A percentile compares a stretch with the other conserved stretches of the same genome.
These are phyloP conservation scores for Empidonax traillii DNA, from an alignment of 2,113 vertebrate species.

Conservation along the genomic window DNA sequence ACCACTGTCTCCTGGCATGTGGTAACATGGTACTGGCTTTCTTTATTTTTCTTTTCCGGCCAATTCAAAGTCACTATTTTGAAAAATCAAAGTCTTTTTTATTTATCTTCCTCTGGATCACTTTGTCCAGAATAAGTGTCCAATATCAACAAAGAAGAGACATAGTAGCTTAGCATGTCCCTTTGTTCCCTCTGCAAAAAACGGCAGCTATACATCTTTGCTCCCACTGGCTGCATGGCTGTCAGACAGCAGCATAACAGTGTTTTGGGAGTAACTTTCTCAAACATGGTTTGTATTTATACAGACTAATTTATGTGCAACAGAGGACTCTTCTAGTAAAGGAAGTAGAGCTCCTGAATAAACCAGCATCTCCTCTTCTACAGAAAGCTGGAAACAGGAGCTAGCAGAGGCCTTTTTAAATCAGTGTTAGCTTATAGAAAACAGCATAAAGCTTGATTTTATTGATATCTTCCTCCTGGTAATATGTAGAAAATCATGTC, in stretches of 20 bases:
- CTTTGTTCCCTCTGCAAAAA: slow-evolving; percentile 35
- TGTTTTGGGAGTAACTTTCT: neutral
- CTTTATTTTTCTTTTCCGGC: slow-evolving; percentile 62
- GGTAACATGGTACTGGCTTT: slow-evolving; percentile 46
- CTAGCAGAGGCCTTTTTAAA: neutral
- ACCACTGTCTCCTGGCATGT: slow-evolving; percentile 67
- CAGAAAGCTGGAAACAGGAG: neutral
- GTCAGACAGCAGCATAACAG: neutral
- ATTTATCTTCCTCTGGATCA: slow-evolving; percentile 65
- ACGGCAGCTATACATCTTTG: neutral
- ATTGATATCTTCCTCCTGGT: neutral
- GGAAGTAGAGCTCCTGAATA: neutral
- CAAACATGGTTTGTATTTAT: neutral
- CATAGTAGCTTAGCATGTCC: neutral
- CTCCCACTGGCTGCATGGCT: neutral
- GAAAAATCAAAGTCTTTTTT: slow-evolving; percentile 59
- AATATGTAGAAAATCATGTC: neutral
- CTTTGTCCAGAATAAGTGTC: slow-evolving; percentile 19
- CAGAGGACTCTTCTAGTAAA: neutral
- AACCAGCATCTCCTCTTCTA: neutral
- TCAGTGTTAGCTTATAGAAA: neutral
- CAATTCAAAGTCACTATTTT: slow-evolving; percentile 63
- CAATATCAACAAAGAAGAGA: slow-evolving; percentile 56
- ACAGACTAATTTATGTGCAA: slow-evolving; percentile 41
- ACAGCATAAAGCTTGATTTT: neutral